phyloP scores from a whole-genome alignment of 1,140 invertebrate genomes.

The Pseudomyrmex sp. region DNA sequence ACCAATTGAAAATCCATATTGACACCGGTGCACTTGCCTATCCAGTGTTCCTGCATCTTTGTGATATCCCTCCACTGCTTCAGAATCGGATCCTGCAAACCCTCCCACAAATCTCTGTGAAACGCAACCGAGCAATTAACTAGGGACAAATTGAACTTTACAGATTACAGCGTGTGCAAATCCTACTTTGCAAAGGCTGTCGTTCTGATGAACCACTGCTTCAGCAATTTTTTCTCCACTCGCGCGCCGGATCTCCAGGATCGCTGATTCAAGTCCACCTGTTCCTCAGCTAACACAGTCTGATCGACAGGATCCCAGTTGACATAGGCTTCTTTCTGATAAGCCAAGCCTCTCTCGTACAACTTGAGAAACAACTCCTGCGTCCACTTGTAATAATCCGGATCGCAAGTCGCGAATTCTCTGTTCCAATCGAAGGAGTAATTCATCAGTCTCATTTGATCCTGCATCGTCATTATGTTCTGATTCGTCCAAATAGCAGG shows the following conservation, averaged over 20 bases:
- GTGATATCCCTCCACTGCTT: constrained; percentile 94
- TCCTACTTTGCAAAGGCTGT: constrained; percentile 94
- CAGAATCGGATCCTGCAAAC: constrained; percentile 89
- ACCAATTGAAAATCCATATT: constrained; percentile 90
- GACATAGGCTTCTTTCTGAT: constrained; percentile 95
- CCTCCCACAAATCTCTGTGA: constrained; percentile 87
- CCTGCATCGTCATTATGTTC: constrained; percentile 96
- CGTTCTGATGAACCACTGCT: constrained; percentile 98
- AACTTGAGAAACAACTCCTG: constrained; percentile 97
- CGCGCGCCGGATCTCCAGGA: constrained; percentile 99
- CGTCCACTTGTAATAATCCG: constrained; percentile 96
- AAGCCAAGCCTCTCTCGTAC: constrained; percentile 93
- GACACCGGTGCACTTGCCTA: constrained; percentile 95
- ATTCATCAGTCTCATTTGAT: constrained; percentile 93
- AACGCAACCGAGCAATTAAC: constrained; percentile 41
- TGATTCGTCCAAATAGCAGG: constrained; percentile 94
- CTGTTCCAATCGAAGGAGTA: constrained; percentile 97
- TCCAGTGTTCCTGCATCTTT: constrained; percentile 97
- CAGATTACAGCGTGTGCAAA: neutral
- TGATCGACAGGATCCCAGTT: constrained; percentile 99
- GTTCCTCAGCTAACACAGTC: constrained; percentile 99
- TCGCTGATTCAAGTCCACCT: constrained; percentile 95
- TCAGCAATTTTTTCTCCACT: constrained; percentile 95
- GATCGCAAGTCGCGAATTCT: constrained; percentile 93
- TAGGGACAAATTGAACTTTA: constrained; percentile 6